A percentile compares a stretch with the other conserved stretches of the same genome.
phyloP scores from a whole-genome alignment of 2,797 vertebrate genomes.

The Carapus acus region DNA sequence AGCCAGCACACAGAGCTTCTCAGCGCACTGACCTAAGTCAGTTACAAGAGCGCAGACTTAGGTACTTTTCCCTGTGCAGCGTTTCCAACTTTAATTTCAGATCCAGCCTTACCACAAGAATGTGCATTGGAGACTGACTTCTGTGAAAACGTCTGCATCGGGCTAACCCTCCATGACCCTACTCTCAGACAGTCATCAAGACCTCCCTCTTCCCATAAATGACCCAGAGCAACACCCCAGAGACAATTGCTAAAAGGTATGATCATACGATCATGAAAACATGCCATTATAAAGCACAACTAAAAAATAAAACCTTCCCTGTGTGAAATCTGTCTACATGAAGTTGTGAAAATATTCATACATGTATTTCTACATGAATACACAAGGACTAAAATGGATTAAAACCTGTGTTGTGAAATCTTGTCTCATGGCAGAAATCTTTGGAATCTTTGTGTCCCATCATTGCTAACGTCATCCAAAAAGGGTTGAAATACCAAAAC shows the following conservation, averaged over 20 bases:
- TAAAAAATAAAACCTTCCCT: constrained; percentile 6
- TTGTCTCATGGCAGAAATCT: constrained; percentile 24
- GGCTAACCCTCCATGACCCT: constrained; percentile 47
- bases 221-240: constrained; percentile 60
- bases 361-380: too few species aligned
- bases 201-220: constrained; percentile 65
- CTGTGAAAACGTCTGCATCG: constrained; percentile 28
- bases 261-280: constrained; percentile 32
- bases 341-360: too few species aligned
- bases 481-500: constrained; percentile 13
- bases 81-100: constrained; percentile 24
- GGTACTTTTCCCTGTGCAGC: constrained; percentile 37
- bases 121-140: constrained; percentile 22
- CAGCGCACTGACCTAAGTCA: background rate
- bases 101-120: constrained; percentile 24
- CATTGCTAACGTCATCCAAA: constrained; percentile 16
- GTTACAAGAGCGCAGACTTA: constrained; percentile 22
- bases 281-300: constrained; percentile 38
- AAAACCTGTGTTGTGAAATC: too few species aligned
- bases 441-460: constrained; percentile 16
- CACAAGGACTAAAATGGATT: too few species aligned
- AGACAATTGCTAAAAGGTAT: constrained; percentile 54
- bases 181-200: constrained; percentile 49
- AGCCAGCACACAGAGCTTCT: constrained; percentile 46
- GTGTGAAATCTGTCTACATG: background rate